phyloP scores from a whole-genome alignment of 2,113 vertebrate genomes.

The Gymnogyps californianus region DNA sequence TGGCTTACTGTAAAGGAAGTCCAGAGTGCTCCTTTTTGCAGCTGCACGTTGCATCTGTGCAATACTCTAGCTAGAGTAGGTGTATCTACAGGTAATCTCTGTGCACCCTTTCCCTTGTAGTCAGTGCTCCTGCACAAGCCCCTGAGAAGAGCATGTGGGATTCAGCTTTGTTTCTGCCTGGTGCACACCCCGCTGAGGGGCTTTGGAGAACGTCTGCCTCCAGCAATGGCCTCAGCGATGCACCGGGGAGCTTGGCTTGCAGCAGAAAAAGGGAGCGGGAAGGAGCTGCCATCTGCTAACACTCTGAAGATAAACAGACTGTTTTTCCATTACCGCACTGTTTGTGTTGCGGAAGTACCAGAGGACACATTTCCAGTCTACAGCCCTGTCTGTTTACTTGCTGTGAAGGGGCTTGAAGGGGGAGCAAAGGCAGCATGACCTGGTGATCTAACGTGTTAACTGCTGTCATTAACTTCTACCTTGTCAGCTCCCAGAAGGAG shows the following conservation, averaged over 20 bases:
- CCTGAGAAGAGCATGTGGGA: background rate
- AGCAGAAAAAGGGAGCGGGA: background rate
- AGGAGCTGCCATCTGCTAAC: slow-evolving; percentile 44
- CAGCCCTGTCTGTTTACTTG: slow-evolving; percentile 8
- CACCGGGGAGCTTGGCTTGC: background rate
- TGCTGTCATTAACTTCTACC: slow-evolving; percentile 12
- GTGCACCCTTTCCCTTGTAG: background rate
- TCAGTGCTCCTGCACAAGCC: background rate
- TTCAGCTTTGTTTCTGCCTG: rapidly evolving
- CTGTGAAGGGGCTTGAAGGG: background rate
- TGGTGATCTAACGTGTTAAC: background rate
- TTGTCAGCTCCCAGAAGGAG: background rate
- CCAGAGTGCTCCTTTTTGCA: background rate
- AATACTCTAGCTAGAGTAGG: too few relatives aligned
- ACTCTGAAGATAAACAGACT: slow-evolving; percentile 43
- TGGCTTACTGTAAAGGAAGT: background rate
- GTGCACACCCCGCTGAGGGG: rapidly evolving
- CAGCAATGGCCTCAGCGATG: background rate
- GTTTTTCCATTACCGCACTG: slow-evolving; percentile 51
- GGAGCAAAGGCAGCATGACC: slow-evolving; percentile 15
- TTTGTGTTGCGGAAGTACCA: slow-evolving; percentile 42
- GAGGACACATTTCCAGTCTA: slow-evolving; percentile 34
- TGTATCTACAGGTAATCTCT: background rate
- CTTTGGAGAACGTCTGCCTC: background rate
- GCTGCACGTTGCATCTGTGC: background rate